These are phyloP conservation scores for Sebastes steindachneri DNA, from an alignment of 2,797 vertebrate species.

Conservation along the genomic window DNA sequence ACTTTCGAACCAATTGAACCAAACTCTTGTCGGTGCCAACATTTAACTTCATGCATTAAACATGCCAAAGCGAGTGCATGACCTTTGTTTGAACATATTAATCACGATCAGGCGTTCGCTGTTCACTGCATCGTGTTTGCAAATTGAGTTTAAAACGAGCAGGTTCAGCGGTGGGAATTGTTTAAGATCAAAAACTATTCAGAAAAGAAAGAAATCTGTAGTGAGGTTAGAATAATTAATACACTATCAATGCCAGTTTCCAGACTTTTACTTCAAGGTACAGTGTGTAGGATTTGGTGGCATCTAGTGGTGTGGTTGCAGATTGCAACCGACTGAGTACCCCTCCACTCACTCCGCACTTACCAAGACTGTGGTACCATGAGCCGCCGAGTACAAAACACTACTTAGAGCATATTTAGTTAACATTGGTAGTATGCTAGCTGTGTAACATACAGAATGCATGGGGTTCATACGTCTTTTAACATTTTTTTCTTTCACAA, in stretches of 20 bases:
- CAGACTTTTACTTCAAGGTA: not conserved
- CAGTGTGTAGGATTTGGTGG: not conserved
- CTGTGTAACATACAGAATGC: too few relatives aligned
- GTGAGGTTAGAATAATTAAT: not conserved
- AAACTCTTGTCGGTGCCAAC: not conserved
- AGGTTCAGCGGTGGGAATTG: not conserved
- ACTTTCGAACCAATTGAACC: not conserved
- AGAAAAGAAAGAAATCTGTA: not conserved
- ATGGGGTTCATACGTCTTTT: too few relatives aligned
- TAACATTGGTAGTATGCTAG: accelerated
- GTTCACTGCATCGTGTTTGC: not conserved
- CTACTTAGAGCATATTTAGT: too few relatives aligned
- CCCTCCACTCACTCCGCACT: too few relatives aligned
- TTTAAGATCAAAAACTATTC: not conserved
- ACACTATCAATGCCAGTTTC: not conserved
- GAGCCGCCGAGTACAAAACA: too few relatives aligned
- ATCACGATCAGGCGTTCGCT: not conserved
- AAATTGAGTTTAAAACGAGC: not conserved
- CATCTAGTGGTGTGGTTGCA: not conserved
- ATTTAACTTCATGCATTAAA: conserved; percentile 14
- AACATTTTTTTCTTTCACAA: too few relatives aligned
- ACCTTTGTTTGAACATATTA: conserved; percentile 11
- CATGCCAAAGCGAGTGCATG: not conserved
- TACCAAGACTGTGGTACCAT: too few relatives aligned
- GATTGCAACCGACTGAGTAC: too few relatives aligned